These are phyloP conservation scores for Lepus europaeus DNA, from an alignment of 2,113 vertebrate genomes.

Conservation along the genomic window DNA sequence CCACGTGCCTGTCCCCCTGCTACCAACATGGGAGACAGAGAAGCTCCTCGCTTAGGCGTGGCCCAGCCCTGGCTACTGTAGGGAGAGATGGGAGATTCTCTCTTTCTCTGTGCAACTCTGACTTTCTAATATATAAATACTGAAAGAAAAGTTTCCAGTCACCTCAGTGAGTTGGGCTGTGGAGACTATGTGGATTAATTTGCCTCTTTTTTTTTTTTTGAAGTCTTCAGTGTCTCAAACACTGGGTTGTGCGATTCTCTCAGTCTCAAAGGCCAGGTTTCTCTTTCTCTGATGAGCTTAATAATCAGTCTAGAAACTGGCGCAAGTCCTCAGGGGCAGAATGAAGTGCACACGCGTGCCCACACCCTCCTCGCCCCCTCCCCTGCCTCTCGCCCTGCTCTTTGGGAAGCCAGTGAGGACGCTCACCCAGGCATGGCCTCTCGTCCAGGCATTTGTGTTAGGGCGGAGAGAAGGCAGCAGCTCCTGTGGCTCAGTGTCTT, in stretches of 20 bases:
- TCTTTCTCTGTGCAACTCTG: too few relatives aligned
- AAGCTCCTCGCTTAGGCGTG: too few relatives aligned
- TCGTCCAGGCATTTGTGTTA: too few relatives aligned
- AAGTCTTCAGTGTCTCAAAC: constrained; percentile 60
- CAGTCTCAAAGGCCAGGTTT: constrained; percentile 66
- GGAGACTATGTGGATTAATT: constrained; percentile 48
- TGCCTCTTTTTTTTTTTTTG: constrained; percentile 39
- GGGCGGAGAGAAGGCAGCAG: background rate
- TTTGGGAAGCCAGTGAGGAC: background rate
- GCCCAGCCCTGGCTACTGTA: too few relatives aligned
- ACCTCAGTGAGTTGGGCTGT: constrained; percentile 70
- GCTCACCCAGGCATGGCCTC: background rate
- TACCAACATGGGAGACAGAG: too few relatives aligned
- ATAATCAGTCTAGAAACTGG: constrained; percentile 43
- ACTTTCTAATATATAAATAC: too few relatives aligned
- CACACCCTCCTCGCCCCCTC: accelerated
- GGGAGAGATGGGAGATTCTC: too few relatives aligned
- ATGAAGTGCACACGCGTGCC: constrained; percentile 34
- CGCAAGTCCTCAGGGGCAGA: constrained; percentile 71
- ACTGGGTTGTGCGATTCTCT: constrained; percentile 69
- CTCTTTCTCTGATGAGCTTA: constrained; percentile 61
- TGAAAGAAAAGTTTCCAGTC: background rate
- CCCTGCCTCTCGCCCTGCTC: background rate
- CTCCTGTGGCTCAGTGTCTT: background rate
- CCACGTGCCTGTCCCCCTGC: too few relatives aligned